Evolutionary conservation across 2,888 invertebrate species (phyloP), one percentile per base, ranked within the genome.

Genomic region (Acholoe squamosa): DNA sequence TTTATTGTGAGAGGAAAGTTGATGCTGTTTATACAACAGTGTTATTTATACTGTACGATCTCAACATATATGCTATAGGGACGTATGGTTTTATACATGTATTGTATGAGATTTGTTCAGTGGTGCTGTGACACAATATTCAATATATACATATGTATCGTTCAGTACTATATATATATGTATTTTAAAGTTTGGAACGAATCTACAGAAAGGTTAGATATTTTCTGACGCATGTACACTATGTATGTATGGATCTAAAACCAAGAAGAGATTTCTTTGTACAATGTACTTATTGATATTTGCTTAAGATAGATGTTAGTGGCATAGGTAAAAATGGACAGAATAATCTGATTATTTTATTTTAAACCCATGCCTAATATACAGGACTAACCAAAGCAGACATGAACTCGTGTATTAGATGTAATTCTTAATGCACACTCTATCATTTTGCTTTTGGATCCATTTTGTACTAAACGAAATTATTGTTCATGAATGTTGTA

Each of bases 71-170:
- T 43, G 43, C 43, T 43, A 43, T 43, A 61, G 19, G n/a, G 61
- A n/a, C 61, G 22, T 19, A 61, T 28, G 28, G 71, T 71, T 71
- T 71, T 71, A 19, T 61, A 43, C 43, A 43, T 43, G 16, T 71
- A 28, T 25, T 71, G 71, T 71, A 25, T 71, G n/a, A 14, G 25
- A 71, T n/a, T 71, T 28, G 71, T 71, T 71, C 14, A 71, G 28
- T 71, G 71, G 71, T 71, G 71, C 71, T 71, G 71, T 71, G 71
- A 71, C 71, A 71, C 28, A 28, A 28, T 43, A 43, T 43, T 3
- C 3, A 7, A 43, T 43, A 10, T 43, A 43, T 43, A 43, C 43
- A 43, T 43, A 43, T 7, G 10, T 43, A 43, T 43, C 10, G 43
- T 43, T 3, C 43, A 43, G 43, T 43, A 43, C 43, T 61, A 12